Conservation (phyloP, 2,888 invertebrate species). For the Habroteleia sp. region DNA sequence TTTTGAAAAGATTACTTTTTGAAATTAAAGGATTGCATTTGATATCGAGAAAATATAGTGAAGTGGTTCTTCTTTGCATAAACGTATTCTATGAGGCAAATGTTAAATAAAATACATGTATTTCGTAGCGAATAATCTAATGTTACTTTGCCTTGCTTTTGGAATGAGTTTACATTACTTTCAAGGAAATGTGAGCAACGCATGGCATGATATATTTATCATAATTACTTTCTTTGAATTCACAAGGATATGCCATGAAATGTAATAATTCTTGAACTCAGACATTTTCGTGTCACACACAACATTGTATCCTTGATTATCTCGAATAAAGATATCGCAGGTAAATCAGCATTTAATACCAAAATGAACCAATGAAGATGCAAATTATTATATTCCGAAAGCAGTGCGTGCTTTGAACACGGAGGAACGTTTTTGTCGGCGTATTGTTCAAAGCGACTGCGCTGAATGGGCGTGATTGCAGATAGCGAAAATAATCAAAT, state of each 20-base stretch:
- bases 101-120: no score
- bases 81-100: no score
- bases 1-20: no score
- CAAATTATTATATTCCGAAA: no score
- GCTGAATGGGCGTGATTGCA: conserved; percentile 32
- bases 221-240: conserved; percentile 20
- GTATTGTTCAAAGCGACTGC: conserved; percentile 7
- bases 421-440: conserved; percentile 31
- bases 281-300: conserved; percentile 4
- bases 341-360: conserved; percentile 8
- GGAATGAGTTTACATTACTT: no score
- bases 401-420: no score
- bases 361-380: conserved; percentile 6
- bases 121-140: no score
- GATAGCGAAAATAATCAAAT: conserved; percentile 48
- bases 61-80: no score
- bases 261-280: conserved; percentile 12
- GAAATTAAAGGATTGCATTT: no score
- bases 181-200: not conserved
- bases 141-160: no score
- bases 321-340: conserved; percentile 18
- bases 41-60: no score
- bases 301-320: conserved; percentile 14
- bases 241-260: not conserved
- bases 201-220: conserved; percentile 11